These are phyloP conservation scores for Choloepus hoffmanni DNA, from an alignment of 2,113 vertebrate genomes.

Conservation along the genomic window DNA sequence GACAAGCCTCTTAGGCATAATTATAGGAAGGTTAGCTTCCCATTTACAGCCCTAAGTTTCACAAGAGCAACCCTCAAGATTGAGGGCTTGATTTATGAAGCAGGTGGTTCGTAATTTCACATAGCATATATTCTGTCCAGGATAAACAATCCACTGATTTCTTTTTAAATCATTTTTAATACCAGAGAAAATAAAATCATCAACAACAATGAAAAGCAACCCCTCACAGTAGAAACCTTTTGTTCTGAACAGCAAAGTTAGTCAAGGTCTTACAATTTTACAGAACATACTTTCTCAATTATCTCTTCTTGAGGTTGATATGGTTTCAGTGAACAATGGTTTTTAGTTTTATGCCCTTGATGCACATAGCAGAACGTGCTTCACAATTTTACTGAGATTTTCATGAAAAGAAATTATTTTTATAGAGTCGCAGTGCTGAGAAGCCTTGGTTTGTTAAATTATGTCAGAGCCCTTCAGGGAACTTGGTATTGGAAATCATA, in stretches of 20 bases:
- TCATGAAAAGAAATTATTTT: neutral
- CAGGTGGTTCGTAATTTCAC: too few relatives aligned
- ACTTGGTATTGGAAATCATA: neutral
- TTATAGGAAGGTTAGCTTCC: too few relatives aligned
- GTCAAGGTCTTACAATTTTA: slow-evolving; percentile 49
- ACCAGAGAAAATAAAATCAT: slow-evolving; percentile 27
- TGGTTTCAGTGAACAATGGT: slow-evolving; percentile 38
- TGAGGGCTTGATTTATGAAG: too few relatives aligned
- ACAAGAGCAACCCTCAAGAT: too few relatives aligned
- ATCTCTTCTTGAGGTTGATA: slow-evolving; percentile 9
- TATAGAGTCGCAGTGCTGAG: slow-evolving; percentile 1
- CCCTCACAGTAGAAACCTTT: neutral
- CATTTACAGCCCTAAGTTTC: too few relatives aligned
- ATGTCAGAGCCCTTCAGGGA: neutral
- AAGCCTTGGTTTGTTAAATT: slow-evolving; percentile 18
- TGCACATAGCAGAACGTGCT: neutral
- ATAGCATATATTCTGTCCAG: too few relatives aligned
- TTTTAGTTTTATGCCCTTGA: slow-evolving; percentile 41
- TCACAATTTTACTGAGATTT: slow-evolving; percentile 42
- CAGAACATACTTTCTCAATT: slow-evolving; percentile 45
- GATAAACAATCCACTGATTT: neutral
- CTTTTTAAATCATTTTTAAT: slow-evolving; percentile 20
- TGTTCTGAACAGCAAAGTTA: slow-evolving; percentile 54
- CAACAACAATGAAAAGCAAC: slow-evolving; percentile 5
- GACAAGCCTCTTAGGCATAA: too few relatives aligned